Percentiles rank a stretch among this genome's conserved stretches.
Conservation (phyloP, 1,140 invertebrate species). For the Trinorchestia longiramus region DNA sequence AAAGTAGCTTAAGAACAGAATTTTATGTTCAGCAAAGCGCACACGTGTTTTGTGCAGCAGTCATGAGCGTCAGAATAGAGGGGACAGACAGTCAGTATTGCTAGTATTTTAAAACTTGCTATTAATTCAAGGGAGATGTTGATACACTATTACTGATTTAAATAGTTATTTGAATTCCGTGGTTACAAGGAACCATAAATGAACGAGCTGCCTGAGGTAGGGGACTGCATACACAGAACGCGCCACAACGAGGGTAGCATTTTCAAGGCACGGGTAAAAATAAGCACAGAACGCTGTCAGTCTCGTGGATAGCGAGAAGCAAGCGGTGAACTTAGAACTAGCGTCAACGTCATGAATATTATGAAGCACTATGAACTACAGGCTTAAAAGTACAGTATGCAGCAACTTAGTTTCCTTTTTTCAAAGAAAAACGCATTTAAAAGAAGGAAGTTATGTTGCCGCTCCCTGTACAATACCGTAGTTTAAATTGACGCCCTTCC, state of each 20-base stretch:
- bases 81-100: background rate
- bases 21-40: background rate
- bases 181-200: background rate
- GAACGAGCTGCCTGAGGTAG: background rate
- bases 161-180: background rate
- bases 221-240: background rate
- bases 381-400: too few relatives aligned
- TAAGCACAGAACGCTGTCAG: background rate
- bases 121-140: background rate
- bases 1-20: background rate
- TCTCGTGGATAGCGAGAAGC: background rate
- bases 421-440: too few relatives aligned
- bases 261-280: background rate
- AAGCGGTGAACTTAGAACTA: background rate
- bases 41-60: background rate
- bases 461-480: too few relatives aligned
- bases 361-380: background rate
- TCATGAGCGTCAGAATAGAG: background rate
- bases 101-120: background rate
- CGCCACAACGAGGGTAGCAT: background rate
- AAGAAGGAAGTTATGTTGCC: too few relatives aligned
- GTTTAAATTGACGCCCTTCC: background rate
- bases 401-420: too few relatives aligned
- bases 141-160: background rate
- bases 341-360: background rate